These are phyloP conservation scores for Eupristina koningsbergeri DNA, from an alignment of 1,140 invertebrate species.

Conservation along the genomic window DNA sequence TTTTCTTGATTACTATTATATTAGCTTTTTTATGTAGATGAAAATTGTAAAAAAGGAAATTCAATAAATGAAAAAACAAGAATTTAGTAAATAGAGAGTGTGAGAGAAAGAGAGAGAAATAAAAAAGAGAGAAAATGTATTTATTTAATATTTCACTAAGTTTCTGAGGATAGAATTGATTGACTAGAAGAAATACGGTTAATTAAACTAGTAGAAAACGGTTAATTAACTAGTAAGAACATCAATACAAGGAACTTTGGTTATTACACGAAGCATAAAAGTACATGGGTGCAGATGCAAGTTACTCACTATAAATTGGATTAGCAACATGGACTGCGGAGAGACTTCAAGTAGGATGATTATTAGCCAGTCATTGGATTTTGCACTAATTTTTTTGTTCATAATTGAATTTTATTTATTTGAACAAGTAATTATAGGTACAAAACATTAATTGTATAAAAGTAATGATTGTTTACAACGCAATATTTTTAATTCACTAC, in stretches of 20 bases:
- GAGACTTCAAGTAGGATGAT: conserved; percentile 69
- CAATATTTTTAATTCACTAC: no score
- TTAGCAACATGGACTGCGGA: conserved; percentile 67
- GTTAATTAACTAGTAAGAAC: background rate
- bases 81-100: background rate
- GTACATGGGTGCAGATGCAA: conserved; percentile 61
- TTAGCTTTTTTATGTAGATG: background rate
- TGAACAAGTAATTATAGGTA: no score
- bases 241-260: background rate
- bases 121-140: background rate
- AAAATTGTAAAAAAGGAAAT: no score
- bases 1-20: background rate
- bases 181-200: background rate
- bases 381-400: background rate
- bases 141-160: background rate
- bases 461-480: no score
- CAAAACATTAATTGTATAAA: no score
- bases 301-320: conserved; percentile 23
- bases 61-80: background rate
- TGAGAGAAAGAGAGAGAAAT: background rate
- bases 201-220: no score
- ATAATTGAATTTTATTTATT: background rate
- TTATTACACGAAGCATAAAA: background rate
- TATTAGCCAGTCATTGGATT: conserved; percentile 2
- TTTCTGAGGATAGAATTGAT: background rate